Percentiles rank a stretch among this genome's conserved stretches.
Conservation (phyloP, 2,113 vertebrate genomes). For the Protobothrops flavoviridis region DNA sequence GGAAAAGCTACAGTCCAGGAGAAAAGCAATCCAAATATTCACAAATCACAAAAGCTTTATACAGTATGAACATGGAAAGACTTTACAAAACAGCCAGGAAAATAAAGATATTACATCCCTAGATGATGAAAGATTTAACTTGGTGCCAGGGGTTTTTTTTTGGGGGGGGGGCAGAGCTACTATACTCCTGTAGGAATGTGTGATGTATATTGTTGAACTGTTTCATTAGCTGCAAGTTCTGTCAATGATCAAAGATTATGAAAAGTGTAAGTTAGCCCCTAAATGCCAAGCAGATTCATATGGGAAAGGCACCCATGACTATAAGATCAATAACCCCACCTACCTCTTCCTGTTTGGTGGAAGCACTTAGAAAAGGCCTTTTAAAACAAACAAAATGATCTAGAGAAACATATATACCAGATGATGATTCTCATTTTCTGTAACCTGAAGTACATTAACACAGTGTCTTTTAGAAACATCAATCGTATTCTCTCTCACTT, state of each 20-base stretch:
- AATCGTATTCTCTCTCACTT: not conserved
- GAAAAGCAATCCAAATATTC: not conserved
- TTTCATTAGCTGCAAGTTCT: not conserved
- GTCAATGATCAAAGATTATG: not conserved
- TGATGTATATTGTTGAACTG: not conserved
- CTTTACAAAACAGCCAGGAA: constrained; percentile 23
- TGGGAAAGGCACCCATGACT: not conserved
- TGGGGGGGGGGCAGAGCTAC: too few relatives aligned
- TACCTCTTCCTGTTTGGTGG: not conserved
- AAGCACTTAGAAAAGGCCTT: not conserved
- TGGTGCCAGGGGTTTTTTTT: not conserved
- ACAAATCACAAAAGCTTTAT: not conserved
- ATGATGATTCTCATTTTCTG: not conserved
- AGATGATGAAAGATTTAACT: not conserved
- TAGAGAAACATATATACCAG: not conserved
- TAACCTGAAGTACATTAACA: not conserved
- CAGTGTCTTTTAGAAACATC: not conserved
- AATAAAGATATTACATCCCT: not conserved
- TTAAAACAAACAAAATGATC: not conserved
- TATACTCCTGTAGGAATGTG: not conserved
- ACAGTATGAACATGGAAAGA: constrained; percentile 10
- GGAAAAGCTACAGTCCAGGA: constrained; percentile 20
- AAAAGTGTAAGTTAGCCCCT: not conserved
- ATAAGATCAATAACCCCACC: not conserved
- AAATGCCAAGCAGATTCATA: not conserved